These are phyloP conservation scores for Dysidea cf. avara DNA, from an alignment of 37 sponge, comb jelly and placozoan species.

Conservation along the genomic window DNA sequence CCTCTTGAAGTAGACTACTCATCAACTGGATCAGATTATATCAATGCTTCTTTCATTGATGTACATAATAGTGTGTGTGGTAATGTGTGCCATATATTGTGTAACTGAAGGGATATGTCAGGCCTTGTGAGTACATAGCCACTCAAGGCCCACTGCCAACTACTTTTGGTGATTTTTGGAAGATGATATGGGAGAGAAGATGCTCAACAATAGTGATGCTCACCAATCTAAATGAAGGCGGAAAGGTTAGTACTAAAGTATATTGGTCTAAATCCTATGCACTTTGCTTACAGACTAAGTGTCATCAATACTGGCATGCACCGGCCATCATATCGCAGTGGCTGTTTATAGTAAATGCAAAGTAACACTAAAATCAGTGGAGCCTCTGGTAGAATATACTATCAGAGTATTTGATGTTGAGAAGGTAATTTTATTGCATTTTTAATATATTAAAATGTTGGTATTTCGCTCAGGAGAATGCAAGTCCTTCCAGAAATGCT, in stretches of 20 bases:
- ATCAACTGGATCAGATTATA: slow-evolving; percentile 1
- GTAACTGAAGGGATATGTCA: slow-evolving; percentile 26
- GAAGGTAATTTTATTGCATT: too few relatives aligned
- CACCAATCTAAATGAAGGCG: slow-evolving; percentile 67
- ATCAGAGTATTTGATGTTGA: slow-evolving; percentile 71
- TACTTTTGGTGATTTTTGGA: too few relatives aligned
- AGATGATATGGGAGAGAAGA: slow-evolving; percentile 65
- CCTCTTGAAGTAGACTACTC: background rate
- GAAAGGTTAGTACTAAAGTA: too few relatives aligned
- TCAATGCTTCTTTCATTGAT: slow-evolving; percentile 17
- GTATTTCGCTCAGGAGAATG: too few relatives aligned
- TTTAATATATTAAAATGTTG: too few relatives aligned
- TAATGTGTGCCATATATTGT: too few relatives aligned
- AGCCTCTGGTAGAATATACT: slow-evolving; percentile 80
- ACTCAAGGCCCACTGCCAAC: slow-evolving; percentile 62
- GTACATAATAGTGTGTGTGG: too few relatives aligned
- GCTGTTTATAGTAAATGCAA: slow-evolving; percentile 71
- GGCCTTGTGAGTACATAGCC: slow-evolving; percentile 50
- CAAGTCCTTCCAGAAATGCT: too few relatives aligned
- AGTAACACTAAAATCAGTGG: slow-evolving; percentile 75
- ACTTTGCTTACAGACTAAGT: slow-evolving; percentile 56
- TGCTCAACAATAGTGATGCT: slow-evolving; percentile 72
- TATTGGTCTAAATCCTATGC: background rate
- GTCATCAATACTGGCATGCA: slow-evolving; percentile 94
- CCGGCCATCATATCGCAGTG: too few relatives aligned